A percentile compares a stretch with the other conserved stretches of the same genome.
Evolutionary conservation across 1,140 invertebrate genomes (phyloP).

Genomic region (Drosophila rufa): DNA sequence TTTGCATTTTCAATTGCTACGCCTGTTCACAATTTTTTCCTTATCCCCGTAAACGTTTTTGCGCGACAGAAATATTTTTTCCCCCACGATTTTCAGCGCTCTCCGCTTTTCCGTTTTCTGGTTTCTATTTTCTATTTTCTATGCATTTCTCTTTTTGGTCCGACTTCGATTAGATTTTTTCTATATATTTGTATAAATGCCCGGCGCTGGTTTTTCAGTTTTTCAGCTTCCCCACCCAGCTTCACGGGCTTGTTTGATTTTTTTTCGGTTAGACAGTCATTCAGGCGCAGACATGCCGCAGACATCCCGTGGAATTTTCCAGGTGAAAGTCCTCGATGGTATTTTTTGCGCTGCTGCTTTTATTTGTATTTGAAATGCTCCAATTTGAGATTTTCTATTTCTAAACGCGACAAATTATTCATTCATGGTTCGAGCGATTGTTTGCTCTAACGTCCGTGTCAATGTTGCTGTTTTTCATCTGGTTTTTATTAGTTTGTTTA

Average conservation of each 20-base stretch:
- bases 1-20: constrained; percentile 77
- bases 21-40: constrained; percentile 60
- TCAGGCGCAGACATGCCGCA: constrained; percentile 75
- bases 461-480: constrained; percentile 41
- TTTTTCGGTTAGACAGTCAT: constrained; percentile 59
- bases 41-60: constrained; percentile 37
- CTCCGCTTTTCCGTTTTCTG: constrained; percentile 38
- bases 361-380: constrained; percentile 57
- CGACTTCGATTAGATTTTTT: constrained; percentile 78
- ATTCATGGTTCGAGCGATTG: constrained; percentile 63
- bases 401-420: constrained; percentile 76
- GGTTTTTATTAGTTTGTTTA: constrained; percentile 63
- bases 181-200: constrained; percentile 74
- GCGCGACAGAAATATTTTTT: constrained; percentile 71
- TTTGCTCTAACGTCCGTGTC: constrained; percentile 26
- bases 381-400: constrained; percentile 61
- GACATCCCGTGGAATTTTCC: constrained; percentile 71
- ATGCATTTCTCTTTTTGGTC: constrained; percentile 53
- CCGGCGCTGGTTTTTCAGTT: constrained; percentile 21
- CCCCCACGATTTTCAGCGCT: constrained; percentile 59
- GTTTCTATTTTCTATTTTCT: constrained; percentile 40
- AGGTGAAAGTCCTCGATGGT: constrained; percentile 74
- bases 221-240: constrained; percentile 2
- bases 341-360: constrained; percentile 39
- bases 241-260: constrained; percentile 9